These are phyloP conservation scores for Ephydatia muelleri DNA, from an alignment of 37 sponge, comb jelly and placozoan species.

Conservation along the genomic window DNA sequence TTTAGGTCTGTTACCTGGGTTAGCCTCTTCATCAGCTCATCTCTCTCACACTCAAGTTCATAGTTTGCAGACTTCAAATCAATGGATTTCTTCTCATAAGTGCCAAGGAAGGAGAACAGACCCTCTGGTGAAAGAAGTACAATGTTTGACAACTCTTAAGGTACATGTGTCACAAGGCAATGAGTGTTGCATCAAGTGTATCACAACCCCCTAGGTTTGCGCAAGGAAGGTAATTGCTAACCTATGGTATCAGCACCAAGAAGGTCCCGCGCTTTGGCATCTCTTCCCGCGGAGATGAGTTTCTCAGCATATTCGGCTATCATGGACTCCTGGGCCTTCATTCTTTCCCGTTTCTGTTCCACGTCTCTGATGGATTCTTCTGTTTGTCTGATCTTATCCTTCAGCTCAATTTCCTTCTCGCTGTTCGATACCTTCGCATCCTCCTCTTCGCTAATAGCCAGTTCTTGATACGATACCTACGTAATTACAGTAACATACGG, in stretches of 20 bases:
- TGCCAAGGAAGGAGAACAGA: conserved; percentile 48
- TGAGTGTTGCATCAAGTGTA: not conserved
- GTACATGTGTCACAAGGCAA: not conserved
- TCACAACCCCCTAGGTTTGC: no score
- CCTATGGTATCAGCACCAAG: conserved; percentile 46
- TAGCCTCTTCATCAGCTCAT: conserved; percentile 13
- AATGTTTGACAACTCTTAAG: not conserved
- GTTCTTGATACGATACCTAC: conserved; percentile 20
- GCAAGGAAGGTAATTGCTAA: not conserved
- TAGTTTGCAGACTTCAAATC: conserved; percentile 14
- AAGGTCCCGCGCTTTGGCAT: conserved; percentile 22
- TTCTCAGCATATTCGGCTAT: conserved; percentile 23
- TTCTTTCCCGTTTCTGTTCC: conserved; percentile 14
- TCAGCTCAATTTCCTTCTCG: conserved; percentile 36
- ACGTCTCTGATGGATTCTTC: not conserved
- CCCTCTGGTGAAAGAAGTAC: not conserved
- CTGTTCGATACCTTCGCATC: conserved; percentile 22
- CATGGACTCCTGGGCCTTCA: conserved; percentile 5
- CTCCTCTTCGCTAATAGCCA: conserved; percentile 44
- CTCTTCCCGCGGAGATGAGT: conserved; percentile 32
- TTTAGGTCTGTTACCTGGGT: conserved; percentile 9
- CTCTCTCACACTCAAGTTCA: conserved; percentile 25
- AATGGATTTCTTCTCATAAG: conserved; percentile 42
- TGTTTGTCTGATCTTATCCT: conserved; percentile 3
- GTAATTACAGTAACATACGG: not conserved